Evolutionary conservation across 1,140 invertebrate species (phyloP), one percentile per base, ranked within the genome.

Genomic region (Ips nitidus): DNA sequence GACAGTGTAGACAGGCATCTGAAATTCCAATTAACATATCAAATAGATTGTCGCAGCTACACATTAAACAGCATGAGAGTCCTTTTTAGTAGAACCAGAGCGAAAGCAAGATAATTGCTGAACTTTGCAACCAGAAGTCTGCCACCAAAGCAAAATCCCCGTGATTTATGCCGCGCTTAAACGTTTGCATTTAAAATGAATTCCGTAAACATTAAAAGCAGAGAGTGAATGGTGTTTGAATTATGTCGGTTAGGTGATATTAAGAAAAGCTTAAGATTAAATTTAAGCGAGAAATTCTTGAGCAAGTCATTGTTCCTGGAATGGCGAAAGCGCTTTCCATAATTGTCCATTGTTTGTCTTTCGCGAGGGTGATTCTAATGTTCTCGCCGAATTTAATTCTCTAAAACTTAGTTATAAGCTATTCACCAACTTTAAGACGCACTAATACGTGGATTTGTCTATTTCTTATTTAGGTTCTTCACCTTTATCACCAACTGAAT

Each of bases 121-220:
- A 66, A 66, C 64, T 66, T 66, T 66, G 64, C 52, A 57, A 47
- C 55, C 42, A 47, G 36, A 66, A 66, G 64, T 45, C 43, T 39
- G 37, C 64, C 22, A 50, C 53, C 53, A 65, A 55, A 65, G 64
- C 65, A 66, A 57, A 64, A 66, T 58, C 65, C 55, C 65, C 40
- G 55, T 59, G 65, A 66, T 59, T 66, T 66, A 66, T 66, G 56
- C 65, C 43, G 43, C 42, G 42, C 43, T 66, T 66, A 66, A 66
- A 66, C 56, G 65, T 66, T 66, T 66, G 53, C 55, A 66, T 66
- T 66, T 41, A 66, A 59, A 68, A 68, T 68, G 43, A 68, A 59
- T 68, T 60, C 41, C 66, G 57, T 68, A 68, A 68, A 68, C 66
- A 60, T 68, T 59, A 60, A 68, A 60, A 57, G 64, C 64, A 66